Percentiles rank a stretch among this genome's conserved stretches.
Conservation (phyloP, 2,888 invertebrate species). For the Lysandra bellargus region DNA sequence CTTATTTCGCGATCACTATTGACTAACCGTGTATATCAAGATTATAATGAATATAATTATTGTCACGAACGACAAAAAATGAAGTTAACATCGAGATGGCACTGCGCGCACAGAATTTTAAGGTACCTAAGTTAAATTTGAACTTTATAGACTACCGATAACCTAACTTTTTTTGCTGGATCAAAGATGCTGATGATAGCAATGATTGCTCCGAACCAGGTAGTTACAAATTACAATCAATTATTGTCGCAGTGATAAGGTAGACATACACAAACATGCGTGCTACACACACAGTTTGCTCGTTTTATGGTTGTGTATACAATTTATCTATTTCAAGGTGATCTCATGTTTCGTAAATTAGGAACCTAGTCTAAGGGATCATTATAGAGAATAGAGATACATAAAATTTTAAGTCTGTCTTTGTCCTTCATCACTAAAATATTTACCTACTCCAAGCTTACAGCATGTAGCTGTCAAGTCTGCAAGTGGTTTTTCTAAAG, state of each 20-base stretch:
- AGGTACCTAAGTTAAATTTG: too few species aligned
- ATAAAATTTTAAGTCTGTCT: neutral
- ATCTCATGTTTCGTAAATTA: neutral
- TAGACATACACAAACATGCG: slow-evolving; percentile 18
- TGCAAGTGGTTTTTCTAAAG: too few species aligned
- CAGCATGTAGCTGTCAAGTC: too few species aligned
- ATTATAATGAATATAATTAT: too few species aligned
- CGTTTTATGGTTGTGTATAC: neutral
- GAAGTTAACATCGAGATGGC: too few species aligned
- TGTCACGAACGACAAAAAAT: too few species aligned
- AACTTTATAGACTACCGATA: neutral
- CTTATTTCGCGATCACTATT: too few species aligned
- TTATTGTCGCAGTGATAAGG: slow-evolving; percentile 12
- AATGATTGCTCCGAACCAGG: neutral
- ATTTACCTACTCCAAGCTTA: too few species aligned
- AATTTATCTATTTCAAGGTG: slow-evolving; percentile 13
- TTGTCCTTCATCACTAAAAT: neutral
- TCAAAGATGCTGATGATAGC: neutral
- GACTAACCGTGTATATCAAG: too few species aligned
- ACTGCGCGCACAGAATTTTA: too few species aligned
- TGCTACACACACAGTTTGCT: slow-evolving; percentile 6
- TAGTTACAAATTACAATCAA: slow-evolving; percentile 19
- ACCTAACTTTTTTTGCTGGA: neutral
- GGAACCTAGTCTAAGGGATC: neutral
- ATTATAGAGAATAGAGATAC: neutral